Base-by-base conservation (phyloP, 2,888 invertebrate species). In the Sussaba pulchella region DNA sequence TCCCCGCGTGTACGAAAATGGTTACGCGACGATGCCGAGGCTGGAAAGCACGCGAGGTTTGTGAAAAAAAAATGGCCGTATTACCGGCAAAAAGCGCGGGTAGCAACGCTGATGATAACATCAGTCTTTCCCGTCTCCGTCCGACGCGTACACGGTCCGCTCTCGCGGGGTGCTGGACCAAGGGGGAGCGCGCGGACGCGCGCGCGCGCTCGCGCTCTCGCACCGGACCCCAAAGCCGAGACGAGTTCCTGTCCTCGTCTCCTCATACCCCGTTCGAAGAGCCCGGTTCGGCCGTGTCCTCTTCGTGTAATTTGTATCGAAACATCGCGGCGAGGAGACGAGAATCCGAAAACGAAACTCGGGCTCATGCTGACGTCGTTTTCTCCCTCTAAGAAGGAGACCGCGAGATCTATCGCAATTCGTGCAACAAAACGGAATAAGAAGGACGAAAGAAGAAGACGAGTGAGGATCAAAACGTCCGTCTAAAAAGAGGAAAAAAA, bases 281-380 rank as follows among this genome's bases (percentile, higher is more conserved):
- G 72, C 70, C 50, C 83, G n/a, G 81, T 78, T 69, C 69, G 57
- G 83, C 85, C 87, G 86, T 89, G 90, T 81, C 83, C 86, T 83
- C 89, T 87, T 89, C 89, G 82, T 91, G 91, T 91, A 91, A 91
- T 91, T 91, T 91, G 91, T 91, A 91, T 91, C 91, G 89, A 87
- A 89, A 89, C 89, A 90, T 90, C 89, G 87, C 85, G 84, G 85
- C 77, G 82, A 77, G 67, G 83, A 82, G 87, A 82, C 82, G 73
- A 83, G 82, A 85, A 84, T 81, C 63, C 82, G 78, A 72, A 79
- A 31, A 10, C 41, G 19, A 19, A n/a, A 31, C 19, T 36, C 63
- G 76, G n/a, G 54, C 61, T 43, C 64, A 17, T 41, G 17, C 54
- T 19, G 73, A 36, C 17, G 41, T 9, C 57, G 6, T 39, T 17